Evolutionary conservation across 2,113 vertebrate genomes (phyloP).

Genomic region (Ovis canadensis): DNA sequence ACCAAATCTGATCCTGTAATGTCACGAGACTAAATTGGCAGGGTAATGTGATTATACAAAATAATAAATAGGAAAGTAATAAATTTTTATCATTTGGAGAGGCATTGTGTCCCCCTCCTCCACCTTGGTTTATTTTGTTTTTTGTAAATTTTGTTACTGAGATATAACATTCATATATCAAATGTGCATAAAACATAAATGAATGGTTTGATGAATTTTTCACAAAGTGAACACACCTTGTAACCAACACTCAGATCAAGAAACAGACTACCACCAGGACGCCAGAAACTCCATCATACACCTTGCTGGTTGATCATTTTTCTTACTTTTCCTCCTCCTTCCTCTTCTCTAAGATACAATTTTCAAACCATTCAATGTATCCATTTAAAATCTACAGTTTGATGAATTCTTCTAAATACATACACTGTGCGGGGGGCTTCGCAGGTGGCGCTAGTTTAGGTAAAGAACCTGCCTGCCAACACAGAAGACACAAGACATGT

Average conservation of each 20-base stretch:
- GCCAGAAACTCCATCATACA: neutral
- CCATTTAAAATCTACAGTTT: neutral
- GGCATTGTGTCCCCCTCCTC: neutral
- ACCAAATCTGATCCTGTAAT: neutral
- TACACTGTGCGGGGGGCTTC: rapidly evolving
- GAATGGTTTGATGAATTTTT: neutral
- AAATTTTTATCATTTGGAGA: slow-evolving; percentile 17
- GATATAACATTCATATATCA: neutral
- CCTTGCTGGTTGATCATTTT: neutral
- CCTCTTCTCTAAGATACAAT: neutral
- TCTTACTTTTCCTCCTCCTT: neutral
- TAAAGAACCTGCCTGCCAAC: neutral
- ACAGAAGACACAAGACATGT: neutral
- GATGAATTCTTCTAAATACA: neutral
- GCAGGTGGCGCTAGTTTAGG: neutral
- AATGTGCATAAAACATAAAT: neutral
- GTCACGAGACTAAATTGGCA: neutral
- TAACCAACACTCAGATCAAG: neutral
- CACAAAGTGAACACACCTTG: neutral
- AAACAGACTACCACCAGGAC: neutral
- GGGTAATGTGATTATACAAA: neutral
- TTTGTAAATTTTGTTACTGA: neutral
- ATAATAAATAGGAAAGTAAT: neutral
- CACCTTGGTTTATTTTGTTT: neutral
- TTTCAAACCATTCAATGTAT: neutral